Base-by-base conservation (phyloP, 1,140 invertebrate species). In the Gonioctena quinquepunctata region DNA sequence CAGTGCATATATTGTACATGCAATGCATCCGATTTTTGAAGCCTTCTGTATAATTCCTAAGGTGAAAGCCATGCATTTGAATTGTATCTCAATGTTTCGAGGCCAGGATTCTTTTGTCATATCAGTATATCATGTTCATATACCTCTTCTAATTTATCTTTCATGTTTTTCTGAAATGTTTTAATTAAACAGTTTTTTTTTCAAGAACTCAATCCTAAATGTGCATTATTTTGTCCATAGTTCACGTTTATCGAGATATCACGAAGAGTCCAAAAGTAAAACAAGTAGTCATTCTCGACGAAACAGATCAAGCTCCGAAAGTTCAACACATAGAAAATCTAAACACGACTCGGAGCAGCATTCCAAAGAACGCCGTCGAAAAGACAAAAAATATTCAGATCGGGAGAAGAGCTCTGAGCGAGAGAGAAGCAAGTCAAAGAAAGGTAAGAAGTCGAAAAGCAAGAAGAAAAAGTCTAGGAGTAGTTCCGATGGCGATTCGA, bases 201-300 rank as follows among this genome's bases (percentile, higher is more conserved):
- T n/a, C n/a, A 33, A 42, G 16, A 42, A n/a, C 13, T 42, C 33
- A 8, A 42, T 42, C 33, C 52, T 54, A 54, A 54, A 54, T 54
- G 52, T 54, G 22, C 18, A 54, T 54, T 54, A 54, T 54, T 54
- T 54, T 54, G n/a, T 21, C 19, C 22, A 23, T 23, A 54, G 52
- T 18, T 54, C 52, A 54, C 52, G 52, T 3, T 54, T 54, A 18
- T 54, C 52, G 18, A 54, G 22, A 23, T 54, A 54, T 54, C 52
- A 54, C 11, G 52, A 54, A 54, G 52, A 54, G 52, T 54, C 52
- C 8, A 54, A 23, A 54, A 23, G 52, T 54, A 54, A 18, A 54
- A 3, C 3, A 11, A 8, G 8, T 54, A 54, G 19, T 21, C 52
- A 42, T 4, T 42, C 33, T 11, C 33, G 7, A 42, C 7, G 33